Percentiles rank a stretch among this genome's conserved stretches.
phyloP scores from a whole-genome alignment of 1,140 invertebrate genomes.

The Whitmania pigra region DNA sequence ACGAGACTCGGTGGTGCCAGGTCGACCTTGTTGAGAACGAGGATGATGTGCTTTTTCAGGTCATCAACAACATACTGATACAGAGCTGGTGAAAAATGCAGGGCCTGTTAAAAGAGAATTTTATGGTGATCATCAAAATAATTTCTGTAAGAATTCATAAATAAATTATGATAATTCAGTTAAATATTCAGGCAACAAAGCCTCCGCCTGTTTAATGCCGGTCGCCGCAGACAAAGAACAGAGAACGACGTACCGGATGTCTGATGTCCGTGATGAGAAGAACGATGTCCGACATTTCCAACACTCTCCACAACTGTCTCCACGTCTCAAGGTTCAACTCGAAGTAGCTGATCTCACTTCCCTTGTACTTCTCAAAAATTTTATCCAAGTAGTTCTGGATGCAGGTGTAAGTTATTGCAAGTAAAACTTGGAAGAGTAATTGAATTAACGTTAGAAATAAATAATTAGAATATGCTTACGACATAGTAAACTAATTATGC shows the following conservation, averaged over 20 bases:
- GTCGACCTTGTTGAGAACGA: constrained; percentile 82
- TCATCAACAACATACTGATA: constrained; percentile 63
- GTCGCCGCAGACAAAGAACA: too few relatives aligned
- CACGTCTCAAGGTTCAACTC: constrained; percentile 84
- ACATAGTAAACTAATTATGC: too few relatives aligned
- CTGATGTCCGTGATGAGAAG: constrained; percentile 71
- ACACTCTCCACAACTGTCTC: constrained; percentile 78
- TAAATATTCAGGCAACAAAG: background rate
- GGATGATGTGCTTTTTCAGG: constrained; percentile 65
- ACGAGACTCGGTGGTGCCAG: constrained; percentile 65
- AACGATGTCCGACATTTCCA: constrained; percentile 77
- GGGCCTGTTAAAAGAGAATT: constrained; percentile 29
- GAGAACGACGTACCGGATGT: constrained; percentile 53
- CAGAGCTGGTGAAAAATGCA: constrained; percentile 76
- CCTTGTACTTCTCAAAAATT: constrained; percentile 45
- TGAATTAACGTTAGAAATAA: background rate
- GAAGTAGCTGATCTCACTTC: constrained; percentile 56
- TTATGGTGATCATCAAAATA: background rate
- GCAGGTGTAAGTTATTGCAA: background rate
- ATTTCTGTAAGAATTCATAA: background rate
- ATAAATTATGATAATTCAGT: background rate
- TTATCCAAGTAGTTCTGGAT: constrained; percentile 51
- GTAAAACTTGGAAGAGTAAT: background rate
- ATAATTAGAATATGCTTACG: too few relatives aligned
- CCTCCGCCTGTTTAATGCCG: too few relatives aligned